These are phyloP conservation scores for Hymenochirus boettgeri DNA, from an alignment of 2,113 vertebrate species.

Conservation along the genomic window DNA sequence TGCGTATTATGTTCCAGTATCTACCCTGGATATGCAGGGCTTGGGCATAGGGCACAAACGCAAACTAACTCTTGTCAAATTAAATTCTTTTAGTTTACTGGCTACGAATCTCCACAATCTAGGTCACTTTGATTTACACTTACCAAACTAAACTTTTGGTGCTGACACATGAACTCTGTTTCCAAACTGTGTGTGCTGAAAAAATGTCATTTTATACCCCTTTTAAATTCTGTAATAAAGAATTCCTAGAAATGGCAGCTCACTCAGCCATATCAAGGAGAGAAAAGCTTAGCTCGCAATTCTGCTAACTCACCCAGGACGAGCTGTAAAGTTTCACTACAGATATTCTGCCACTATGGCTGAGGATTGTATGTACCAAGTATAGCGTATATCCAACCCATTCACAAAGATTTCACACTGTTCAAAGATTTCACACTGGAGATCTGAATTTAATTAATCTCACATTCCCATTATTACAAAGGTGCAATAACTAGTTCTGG, in stretches of 20 bases:
- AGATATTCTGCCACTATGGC: too few relatives aligned
- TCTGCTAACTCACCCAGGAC: too few relatives aligned
- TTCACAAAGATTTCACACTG: too few relatives aligned
- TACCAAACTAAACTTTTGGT: slow-evolving; percentile 6
- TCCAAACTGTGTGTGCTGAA: slow-evolving; percentile 22
- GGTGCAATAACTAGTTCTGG: too few relatives aligned
- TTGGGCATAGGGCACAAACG: slow-evolving; percentile 1
- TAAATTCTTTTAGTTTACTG: slow-evolving; percentile 20
- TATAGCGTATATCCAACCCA: too few relatives aligned
- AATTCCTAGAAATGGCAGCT: slow-evolving; percentile 17
- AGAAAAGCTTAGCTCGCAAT: not conserved
- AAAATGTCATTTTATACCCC: slow-evolving; percentile 30
- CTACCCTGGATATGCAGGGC: too few relatives aligned
- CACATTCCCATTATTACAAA: too few relatives aligned
- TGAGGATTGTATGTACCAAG: too few relatives aligned
- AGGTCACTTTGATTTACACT: slow-evolving; percentile 21
- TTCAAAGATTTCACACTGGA: too few relatives aligned
- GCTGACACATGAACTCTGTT: slow-evolving; percentile 25
- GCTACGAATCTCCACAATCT: slow-evolving; percentile 23
- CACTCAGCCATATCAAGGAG: slow-evolving; percentile 17
- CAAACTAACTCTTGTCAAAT: slow-evolving; percentile 15
- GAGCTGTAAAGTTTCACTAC: too few relatives aligned
- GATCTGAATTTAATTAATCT: too few relatives aligned
- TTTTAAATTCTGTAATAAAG: not conserved
- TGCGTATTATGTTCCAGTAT: too few relatives aligned